A percentile compares a stretch with the other conserved stretches of the same genome.
phyloP scores from a whole-genome alignment of 1,140 invertebrate species.

The Reticulitermes speratus region DNA sequence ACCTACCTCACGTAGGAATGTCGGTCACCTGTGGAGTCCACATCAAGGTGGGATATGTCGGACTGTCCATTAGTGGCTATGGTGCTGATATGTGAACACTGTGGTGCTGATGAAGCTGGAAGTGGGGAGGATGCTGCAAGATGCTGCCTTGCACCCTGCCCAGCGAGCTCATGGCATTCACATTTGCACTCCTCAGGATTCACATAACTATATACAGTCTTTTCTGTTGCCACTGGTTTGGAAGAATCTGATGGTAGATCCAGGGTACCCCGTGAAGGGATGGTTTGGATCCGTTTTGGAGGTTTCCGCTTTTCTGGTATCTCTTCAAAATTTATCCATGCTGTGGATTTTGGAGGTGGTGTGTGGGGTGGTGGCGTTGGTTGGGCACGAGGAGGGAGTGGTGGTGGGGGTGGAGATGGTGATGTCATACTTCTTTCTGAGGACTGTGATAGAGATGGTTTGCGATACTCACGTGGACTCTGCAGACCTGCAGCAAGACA shows the following conservation, averaged over 20 bases:
- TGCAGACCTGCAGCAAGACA: conserved; percentile 41
- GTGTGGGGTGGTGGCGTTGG: conserved; percentile 27
- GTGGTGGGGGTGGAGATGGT: conserved; percentile 32
- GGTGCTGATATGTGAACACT: conserved; percentile 37
- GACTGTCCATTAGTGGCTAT: conserved; percentile 38
- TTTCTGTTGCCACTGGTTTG: conserved; percentile 27
- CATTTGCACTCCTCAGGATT: conserved; percentile 81
- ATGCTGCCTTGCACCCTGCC: too few species aligned
- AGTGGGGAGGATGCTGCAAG: conserved; percentile 29
- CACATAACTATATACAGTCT: conserved; percentile 65
- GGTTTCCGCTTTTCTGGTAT: conserved; percentile 75
- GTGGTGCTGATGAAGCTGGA: conserved; percentile 39
- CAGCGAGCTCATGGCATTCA: conserved; percentile 67
- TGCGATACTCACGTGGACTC: conserved; percentile 45
- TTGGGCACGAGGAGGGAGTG: conserved; percentile 34
- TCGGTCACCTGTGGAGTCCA: not conserved
- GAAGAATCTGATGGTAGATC: not conserved
- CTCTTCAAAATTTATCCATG: conserved; percentile 83
- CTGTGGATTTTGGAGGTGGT: conserved; percentile 24
- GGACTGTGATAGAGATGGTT: conserved; percentile 18
- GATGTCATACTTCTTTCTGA: conserved; percentile 32
- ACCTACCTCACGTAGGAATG: conserved; percentile 21
- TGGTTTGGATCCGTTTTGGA: conserved; percentile 75
- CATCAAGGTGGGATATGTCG: conserved; percentile 27
- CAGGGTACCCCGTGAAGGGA: conserved; percentile 50